These are phyloP conservation scores for Shinisaurus crocodilurus DNA, from an alignment of 2,113 vertebrate genomes.

Conservation along the genomic window DNA sequence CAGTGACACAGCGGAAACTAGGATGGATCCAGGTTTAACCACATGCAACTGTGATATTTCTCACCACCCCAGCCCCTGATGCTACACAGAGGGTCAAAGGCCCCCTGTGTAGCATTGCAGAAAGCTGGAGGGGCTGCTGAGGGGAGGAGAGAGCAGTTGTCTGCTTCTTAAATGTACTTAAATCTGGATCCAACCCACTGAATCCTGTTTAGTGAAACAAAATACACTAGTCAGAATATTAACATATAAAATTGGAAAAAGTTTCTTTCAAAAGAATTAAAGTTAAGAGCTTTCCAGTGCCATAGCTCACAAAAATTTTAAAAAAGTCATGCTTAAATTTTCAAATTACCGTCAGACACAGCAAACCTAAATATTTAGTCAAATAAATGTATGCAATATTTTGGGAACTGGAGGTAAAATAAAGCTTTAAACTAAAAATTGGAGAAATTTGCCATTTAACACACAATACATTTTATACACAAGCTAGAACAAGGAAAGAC, in stretches of 20 bases:
- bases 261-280: slow-evolving; percentile 64
- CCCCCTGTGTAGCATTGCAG: background rate
- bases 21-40: background rate
- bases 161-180: background rate
- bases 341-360: slow-evolving; percentile 85
- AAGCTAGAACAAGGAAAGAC: slow-evolving; percentile 79
- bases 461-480: slow-evolving; percentile 80
- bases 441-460: slow-evolving; percentile 67
- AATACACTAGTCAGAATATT: slow-evolving; percentile 62
- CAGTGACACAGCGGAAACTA: slow-evolving; percentile 70
- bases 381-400: slow-evolving; percentile 73
- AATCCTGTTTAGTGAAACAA: slow-evolving; percentile 62
- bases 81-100: background rate
- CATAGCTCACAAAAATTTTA: slow-evolving; percentile 70
- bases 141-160: background rate
- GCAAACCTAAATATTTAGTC: slow-evolving; percentile 83
- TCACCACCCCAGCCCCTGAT: background rate
- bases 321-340: slow-evolving; percentile 80
- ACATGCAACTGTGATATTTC: background rate
- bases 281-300: slow-evolving; percentile 84
- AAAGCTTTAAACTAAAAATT: slow-evolving; percentile 73
- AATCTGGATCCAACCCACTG: slow-evolving; percentile 29
- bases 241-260: slow-evolving; percentile 76
- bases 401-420: slow-evolving; percentile 70
- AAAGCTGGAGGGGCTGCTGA: background rate